phyloP scores from a whole-genome alignment of 2,113 vertebrate species.

The Cepphus grylle region DNA sequence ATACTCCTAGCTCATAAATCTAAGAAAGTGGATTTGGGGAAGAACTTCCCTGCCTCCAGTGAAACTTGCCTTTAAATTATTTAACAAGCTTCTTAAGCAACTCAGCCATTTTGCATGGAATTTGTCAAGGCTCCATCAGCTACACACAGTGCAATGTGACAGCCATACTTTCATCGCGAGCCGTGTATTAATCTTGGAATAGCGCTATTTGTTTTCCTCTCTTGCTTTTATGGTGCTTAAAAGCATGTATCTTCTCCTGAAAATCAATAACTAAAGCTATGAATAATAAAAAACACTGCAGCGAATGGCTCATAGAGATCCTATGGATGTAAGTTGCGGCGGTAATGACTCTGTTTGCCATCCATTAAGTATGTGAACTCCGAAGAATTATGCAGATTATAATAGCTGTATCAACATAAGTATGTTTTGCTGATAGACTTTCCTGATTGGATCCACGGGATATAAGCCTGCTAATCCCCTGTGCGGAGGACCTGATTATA shows the following conservation, averaged over 20 bases:
- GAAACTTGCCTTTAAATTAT: conserved; percentile 37
- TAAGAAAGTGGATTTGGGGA: background rate
- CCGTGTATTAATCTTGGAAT: conserved; percentile 45
- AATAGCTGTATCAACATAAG: conserved; percentile 71
- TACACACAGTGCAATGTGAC: background rate
- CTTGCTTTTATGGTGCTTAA: conserved; percentile 58
- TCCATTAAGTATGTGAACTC: conserved; percentile 69
- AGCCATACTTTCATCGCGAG: conserved; percentile 28
- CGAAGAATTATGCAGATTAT: conserved; percentile 73
- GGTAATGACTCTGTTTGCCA: conserved; percentile 67
- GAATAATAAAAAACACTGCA: conserved; percentile 60
- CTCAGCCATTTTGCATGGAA: conserved; percentile 17
- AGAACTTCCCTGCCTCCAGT: conserved; percentile 29
- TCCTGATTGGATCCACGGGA: conserved; percentile 64
- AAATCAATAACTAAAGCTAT: conserved; percentile 68
- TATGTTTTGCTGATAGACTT: conserved; percentile 69
- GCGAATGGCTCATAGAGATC: conserved; percentile 42
- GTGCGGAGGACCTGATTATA: conserved; percentile 48
- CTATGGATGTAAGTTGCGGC: conserved; percentile 25
- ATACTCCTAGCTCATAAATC: background rate
- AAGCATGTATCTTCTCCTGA: conserved; percentile 52
- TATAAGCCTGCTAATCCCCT: conserved; percentile 59
- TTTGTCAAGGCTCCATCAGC: conserved; percentile 16
- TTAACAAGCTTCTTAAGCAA: conserved; percentile 41
- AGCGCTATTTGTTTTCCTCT: conserved; percentile 46